Conservation (phyloP, 2,888 invertebrate genomes). For the Nineta flava region DNA sequence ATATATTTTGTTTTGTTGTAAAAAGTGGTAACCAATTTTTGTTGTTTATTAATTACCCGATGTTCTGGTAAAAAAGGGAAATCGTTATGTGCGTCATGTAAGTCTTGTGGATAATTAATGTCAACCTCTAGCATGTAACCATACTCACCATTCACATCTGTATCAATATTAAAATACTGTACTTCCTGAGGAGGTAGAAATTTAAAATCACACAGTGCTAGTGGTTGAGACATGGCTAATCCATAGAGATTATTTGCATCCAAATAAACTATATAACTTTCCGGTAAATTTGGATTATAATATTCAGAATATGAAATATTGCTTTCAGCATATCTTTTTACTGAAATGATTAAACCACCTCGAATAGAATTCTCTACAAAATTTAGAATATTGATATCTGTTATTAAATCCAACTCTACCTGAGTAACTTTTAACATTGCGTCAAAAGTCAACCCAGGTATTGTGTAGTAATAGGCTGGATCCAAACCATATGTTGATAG, state of each 20-base stretch:
- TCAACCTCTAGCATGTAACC: slow-evolving; percentile 10
- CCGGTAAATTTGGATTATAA: not conserved
- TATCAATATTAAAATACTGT: not conserved
- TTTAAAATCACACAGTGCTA: slow-evolving; percentile 13
- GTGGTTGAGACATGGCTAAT: slow-evolving; percentile 7
- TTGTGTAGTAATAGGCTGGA: slow-evolving; percentile 8
- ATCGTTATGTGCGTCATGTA: slow-evolving; percentile 20
- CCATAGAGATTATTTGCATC: slow-evolving; percentile 11
- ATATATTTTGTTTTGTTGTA: slow-evolving; percentile 16
- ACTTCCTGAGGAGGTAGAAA: slow-evolving; percentile 10
- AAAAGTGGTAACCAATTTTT: slow-evolving; percentile 15
- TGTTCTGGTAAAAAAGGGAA: slow-evolving; percentile 19
- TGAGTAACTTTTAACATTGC: slow-evolving; percentile 9
- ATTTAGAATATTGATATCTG: not conserved
- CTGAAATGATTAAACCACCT: not conserved
- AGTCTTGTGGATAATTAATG: slow-evolving; percentile 6
- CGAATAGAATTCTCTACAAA: not conserved
- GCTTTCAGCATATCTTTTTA: slow-evolving; percentile 5
- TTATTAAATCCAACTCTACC: slow-evolving; percentile 9
- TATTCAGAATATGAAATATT: too few relatives aligned
- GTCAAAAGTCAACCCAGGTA: slow-evolving; percentile 10
- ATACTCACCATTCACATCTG: not conserved
- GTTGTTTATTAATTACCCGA: slow-evolving; percentile 9
- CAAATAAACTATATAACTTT: slow-evolving; percentile 13
- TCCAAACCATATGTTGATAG: slow-evolving; percentile 9